A percentile compares a stretch with the other conserved stretches of the same genome.
phyloP scores from a whole-genome alignment of 1,140 invertebrate species.

The Eumaeus atala region DNA sequence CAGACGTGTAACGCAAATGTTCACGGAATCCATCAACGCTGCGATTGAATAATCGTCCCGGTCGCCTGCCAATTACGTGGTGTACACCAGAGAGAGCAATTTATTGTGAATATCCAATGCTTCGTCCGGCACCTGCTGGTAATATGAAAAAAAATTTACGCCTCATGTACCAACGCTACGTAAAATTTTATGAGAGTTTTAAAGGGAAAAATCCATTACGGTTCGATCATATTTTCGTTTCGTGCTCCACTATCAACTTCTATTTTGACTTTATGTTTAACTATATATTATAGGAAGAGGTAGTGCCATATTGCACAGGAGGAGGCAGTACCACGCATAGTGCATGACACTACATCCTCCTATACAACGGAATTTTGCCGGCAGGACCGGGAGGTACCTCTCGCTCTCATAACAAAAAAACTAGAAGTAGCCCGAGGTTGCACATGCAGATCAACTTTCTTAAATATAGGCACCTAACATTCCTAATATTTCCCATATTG shows the following conservation, averaged over 20 bases:
- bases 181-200: slow-evolving; percentile 9
- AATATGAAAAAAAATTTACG: too few relatives aligned
- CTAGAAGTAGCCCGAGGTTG: too few relatives aligned
- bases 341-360: too few relatives aligned
- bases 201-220: slow-evolving; percentile 8
- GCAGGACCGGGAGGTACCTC: too few relatives aligned
- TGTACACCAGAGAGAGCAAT: background rate
- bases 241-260: slow-evolving; percentile 1
- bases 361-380: too few relatives aligned
- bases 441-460: too few relatives aligned
- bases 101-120: background rate
- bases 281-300: too few relatives aligned
- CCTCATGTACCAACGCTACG: background rate
- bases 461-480: too few relatives aligned
- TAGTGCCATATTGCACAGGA: too few relatives aligned
- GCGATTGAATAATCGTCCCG: slow-evolving; percentile 6
- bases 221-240: slow-evolving; percentile 9
- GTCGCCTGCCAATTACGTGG: background rate
- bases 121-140: background rate
- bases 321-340: too few relatives aligned
- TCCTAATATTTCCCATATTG: too few relatives aligned
- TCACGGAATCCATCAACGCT: background rate
- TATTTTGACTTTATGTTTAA: background rate
- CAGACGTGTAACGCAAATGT: background rate
- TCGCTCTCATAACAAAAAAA: too few relatives aligned